phyloP scores from a whole-genome alignment of 2,888 invertebrate species.

The Drosophila aldrichi region DNA sequence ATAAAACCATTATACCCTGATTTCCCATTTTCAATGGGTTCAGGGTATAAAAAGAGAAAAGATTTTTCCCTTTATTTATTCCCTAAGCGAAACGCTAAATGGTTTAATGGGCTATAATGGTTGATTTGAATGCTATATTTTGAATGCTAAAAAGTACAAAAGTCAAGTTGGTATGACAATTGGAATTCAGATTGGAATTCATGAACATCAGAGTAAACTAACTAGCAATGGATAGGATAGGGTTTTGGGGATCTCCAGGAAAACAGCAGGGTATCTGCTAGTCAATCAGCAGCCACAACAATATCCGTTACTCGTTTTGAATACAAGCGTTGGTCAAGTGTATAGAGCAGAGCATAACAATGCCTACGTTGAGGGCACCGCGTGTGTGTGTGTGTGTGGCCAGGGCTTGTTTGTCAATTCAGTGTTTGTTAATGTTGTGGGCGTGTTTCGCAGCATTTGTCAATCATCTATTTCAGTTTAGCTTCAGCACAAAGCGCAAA shows the following conservation, averaged over 20 bases:
- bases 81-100: neutral
- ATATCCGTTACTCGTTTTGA: neutral
- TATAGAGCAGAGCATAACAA: constrained; percentile 4
- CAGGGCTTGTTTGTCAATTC: constrained; percentile 6
- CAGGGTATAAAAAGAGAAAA: constrained; percentile 4
- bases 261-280: neutral
- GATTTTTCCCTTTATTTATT: constrained; percentile 20
- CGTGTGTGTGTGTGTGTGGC: neutral
- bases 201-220: neutral
- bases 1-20: no score
- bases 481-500: constrained; percentile 63
- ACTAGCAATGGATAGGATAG: neutral
- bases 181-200: neutral
- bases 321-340: constrained; percentile 1
- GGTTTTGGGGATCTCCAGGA: no score
- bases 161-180: no score
- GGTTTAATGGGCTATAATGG: neutral
- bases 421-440: constrained; percentile 11
- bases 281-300: neutral
- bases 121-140: no score
- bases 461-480: constrained; percentile 63
- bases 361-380: no score
- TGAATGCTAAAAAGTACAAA: neutral
- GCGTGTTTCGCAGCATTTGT: constrained; percentile 34
- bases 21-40: no score